Percentiles rank a stretch among this genome's conserved stretches.
Conservation (phyloP, 2,797 vertebrate species). For the Sylvia borin region DNA sequence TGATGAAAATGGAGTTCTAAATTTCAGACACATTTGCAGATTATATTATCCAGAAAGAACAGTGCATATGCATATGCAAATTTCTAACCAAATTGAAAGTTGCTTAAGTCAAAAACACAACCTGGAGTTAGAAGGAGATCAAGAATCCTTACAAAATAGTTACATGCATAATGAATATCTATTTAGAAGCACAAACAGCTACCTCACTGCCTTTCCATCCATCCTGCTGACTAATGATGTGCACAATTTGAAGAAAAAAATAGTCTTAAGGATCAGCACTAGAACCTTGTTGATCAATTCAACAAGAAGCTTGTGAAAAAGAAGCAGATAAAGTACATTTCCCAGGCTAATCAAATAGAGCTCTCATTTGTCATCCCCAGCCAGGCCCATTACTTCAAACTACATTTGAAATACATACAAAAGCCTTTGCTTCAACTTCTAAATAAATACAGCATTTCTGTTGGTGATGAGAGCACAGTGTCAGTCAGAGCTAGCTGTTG, state of each 20-base stretch:
- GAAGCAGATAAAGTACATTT: constrained; percentile 12
- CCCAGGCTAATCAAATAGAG: background rate
- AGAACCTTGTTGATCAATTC: constrained; percentile 36
- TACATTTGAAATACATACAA: background rate
- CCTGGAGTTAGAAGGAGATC: background rate
- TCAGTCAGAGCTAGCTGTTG: background rate
- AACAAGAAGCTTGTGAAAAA: background rate
- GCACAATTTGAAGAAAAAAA: constrained; percentile 19
- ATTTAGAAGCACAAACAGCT: constrained; percentile 41
- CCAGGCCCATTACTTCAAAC: background rate
- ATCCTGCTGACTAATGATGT: constrained; percentile 29
- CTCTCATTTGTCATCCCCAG: constrained; percentile 11
- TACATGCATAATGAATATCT: background rate
- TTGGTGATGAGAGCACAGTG: background rate
- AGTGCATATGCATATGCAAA: background rate
- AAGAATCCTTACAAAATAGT: background rate
- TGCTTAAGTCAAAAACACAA: background rate
- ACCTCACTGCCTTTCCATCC: constrained; percentile 19
- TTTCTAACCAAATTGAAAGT: background rate
- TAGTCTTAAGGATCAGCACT: constrained; percentile 1
- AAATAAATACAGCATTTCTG: background rate
- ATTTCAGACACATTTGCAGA: background rate
- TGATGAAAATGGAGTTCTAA: background rate
- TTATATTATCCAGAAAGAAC: background rate
- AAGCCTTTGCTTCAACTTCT: constrained; percentile 3